Base-by-base conservation (phyloP, 2,113 vertebrate genomes). In the Sminthopsis crassicaudata region DNA sequence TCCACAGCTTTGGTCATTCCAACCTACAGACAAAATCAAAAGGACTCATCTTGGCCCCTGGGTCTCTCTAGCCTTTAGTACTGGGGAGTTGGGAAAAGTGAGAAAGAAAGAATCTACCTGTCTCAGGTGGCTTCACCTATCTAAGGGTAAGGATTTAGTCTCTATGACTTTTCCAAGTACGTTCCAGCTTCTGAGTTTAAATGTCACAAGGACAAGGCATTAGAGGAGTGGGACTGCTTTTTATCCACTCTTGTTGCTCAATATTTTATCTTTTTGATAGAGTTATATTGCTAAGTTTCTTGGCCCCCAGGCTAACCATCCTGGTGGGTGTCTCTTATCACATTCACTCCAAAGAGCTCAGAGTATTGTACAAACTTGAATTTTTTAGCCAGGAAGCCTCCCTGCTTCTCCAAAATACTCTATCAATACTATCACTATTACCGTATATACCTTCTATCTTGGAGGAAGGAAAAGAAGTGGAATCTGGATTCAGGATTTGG, bases 311-410 rank as follows among this genome's bases (percentile, higher is more conserved):
- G 67, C n/a, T 84, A 84, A 93, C 91, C 88, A 93, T 22, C 2
- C 57, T 53, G 89, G 25, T 3, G 94, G 76, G n/a, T 84, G 67
- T 96, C 67, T 94, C 91, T 53, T 53, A 51, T 30, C 50, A 94
- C 50, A 90, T 92, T 89, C 96, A 14, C 91, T 95, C 46, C 42
- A 90, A 93, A 96, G 91, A 95, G 90, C 94, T 96, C 60, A 95
- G 95, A 97, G 95, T 53, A 90, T 89, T 76, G 92, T 92, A 67
- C 90, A 91, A 54, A 90, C 91, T 93, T 88, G n/a, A 54, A 89
- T 94, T 89, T 92, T 84, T 84, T 84, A 84, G 36, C 19, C n/a
- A 42, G 67, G 67, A 42, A 84, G n/a, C 7, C n/a, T 84, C n/a
- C 19, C 5, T 84, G 5, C 16, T 23, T n/a, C 36, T 84, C n/a